Conservation (phyloP, 1,140 invertebrate genomes). For the Papilio helenus region DNA sequence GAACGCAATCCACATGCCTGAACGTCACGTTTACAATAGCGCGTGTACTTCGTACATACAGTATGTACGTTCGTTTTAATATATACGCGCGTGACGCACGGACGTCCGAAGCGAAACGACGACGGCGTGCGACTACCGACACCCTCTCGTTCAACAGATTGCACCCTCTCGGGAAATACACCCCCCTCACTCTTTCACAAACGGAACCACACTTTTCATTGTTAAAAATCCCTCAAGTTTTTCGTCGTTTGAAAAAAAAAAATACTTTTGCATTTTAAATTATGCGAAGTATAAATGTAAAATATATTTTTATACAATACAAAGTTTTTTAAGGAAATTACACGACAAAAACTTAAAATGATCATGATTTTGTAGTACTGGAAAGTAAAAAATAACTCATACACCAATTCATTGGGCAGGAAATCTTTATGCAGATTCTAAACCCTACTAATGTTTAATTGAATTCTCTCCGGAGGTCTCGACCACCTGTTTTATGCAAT, state of each 20-base stretch:
- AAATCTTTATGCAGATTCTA: not conserved
- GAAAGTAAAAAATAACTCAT: not conserved
- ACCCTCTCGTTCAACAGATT: conserved; percentile 76
- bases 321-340: not conserved
- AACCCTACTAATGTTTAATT: not conserved
- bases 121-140: conserved; percentile 59
- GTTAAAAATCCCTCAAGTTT: conserved; percentile 9
- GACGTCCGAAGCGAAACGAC: conserved; percentile 54
- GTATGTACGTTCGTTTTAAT: not conserved
- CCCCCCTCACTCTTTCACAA: conserved; percentile 49
- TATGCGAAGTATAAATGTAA: not conserved
- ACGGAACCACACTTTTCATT: not conserved
- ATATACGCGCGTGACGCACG: conserved; percentile 33
- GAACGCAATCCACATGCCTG: conserved; percentile 27
- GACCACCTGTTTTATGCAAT: no score
- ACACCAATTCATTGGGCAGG: not conserved
- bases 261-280: not conserved
- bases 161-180: conserved; percentile 64
- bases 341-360: not conserved
- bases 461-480: not conserved
- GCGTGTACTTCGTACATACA: conserved; percentile 3
- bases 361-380: not conserved
- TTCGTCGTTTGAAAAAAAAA: conserved; percentile 11
- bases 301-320: not conserved
- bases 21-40: conserved; percentile 23